Conservation (phyloP, 1,140 invertebrate species). For the Drosophila ananassae region DNA sequence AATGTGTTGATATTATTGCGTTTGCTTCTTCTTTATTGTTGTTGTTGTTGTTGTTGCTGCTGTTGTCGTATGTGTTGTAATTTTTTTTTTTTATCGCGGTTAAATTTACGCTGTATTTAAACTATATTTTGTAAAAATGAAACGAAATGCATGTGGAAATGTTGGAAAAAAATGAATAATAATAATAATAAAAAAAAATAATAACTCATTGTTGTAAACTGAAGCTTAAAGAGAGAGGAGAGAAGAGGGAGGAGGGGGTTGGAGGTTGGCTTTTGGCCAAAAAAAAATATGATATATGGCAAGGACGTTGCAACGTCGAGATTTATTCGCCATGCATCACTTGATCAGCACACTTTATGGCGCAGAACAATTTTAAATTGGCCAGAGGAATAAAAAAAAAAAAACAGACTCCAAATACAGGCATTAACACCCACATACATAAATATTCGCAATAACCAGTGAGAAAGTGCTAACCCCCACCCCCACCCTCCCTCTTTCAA, state of each 20-base stretch:
- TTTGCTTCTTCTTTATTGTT: background rate
- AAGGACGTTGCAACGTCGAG: conserved; percentile 11
- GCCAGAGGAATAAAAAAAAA: background rate
- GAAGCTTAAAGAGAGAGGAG: background rate
- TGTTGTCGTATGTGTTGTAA: conserved; percentile 14
- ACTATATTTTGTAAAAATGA: conserved; percentile 69
- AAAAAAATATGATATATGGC: conserved; percentile 28
- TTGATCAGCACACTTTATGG: conserved; percentile 56
- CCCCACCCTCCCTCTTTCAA: background rate
- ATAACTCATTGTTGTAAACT: conserved; percentile 49
- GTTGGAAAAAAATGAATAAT: conserved; percentile 33
- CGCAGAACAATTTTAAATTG: conserved; percentile 20
- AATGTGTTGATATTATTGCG: too few species aligned
- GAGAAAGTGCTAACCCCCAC: conserved; percentile 22
- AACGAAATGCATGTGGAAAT: conserved; percentile 73
- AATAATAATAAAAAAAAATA: conserved; percentile 60
- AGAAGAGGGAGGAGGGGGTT: too few species aligned
- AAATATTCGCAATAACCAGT: conserved; percentile 34
- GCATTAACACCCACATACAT: conserved; percentile 19
- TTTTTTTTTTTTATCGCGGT: conserved; percentile 78
- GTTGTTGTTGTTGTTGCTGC: background rate
- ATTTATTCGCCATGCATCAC: conserved; percentile 52
- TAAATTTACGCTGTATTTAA: conserved; percentile 70
- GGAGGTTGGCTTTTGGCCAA: conserved; percentile 1
- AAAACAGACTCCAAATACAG: conserved; percentile 1